Conservation (phyloP, 2,113 vertebrate genomes). For the Aldabrachelys gigantea region DNA sequence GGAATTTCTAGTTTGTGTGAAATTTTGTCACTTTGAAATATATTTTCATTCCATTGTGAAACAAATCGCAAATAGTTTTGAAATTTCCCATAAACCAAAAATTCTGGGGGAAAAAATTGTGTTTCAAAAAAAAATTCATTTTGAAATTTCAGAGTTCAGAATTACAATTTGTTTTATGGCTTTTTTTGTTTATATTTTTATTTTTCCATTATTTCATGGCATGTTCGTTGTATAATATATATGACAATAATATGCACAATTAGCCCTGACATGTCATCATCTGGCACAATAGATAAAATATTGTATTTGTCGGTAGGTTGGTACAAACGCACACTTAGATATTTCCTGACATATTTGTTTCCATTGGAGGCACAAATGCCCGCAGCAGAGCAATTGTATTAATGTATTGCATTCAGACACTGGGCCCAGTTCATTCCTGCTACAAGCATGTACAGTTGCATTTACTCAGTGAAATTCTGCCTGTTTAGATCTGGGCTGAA, state of each 20-base stretch:
- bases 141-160: background rate
- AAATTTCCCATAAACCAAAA: background rate
- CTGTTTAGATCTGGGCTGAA: background rate
- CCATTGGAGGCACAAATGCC: background rate
- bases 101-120: background rate
- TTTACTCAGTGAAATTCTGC: background rate
- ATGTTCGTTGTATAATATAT: background rate
- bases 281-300: background rate
- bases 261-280: background rate
- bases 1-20: background rate
- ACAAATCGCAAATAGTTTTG: no score
- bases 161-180: background rate
- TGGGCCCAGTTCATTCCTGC: background rate
- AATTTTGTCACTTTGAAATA: background rate
- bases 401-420: background rate
- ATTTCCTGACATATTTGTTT: accelerated
- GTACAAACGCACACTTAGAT: background rate
- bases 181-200: background rate
- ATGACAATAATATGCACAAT: background rate
- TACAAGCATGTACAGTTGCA: background rate
- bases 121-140: background rate
- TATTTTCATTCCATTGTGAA: background rate
- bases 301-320: background rate
- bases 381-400: background rate
- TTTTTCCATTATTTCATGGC: no score